Base-by-base conservation (phyloP, 2,797 vertebrate species). In the Aeoliscus strigatus region DNA sequence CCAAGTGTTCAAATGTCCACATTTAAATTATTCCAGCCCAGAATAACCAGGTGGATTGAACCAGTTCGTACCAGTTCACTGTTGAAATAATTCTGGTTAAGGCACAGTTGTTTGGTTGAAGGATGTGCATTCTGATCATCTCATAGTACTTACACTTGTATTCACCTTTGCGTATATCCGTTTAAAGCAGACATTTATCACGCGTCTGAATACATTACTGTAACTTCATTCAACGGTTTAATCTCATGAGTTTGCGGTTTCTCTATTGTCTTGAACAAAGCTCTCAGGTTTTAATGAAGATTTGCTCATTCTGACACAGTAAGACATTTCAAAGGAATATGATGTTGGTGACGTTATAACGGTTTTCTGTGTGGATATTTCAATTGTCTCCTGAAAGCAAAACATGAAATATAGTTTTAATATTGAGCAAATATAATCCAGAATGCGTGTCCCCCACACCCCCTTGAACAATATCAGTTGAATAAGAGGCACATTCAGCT, bases 61-160 rank as follows among this genome's bases (percentile, higher is more conserved):
- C 6, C n/a, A 14, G 69, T 81, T 40, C 66, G 78, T 80, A 79
- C 23, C 40, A 32, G 49, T 41, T 33, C 24, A 53, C 40, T 13
- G 15, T 58, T 28, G n/a, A n/a, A n/a, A n/a, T n/a, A n/a, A n/a
- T n/a, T n/a, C n/a, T n/a, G n/a, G n/a, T n/a, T n/a, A n/a, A n/a
- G n/a, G n/a, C n/a, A n/a, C n/a, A n/a, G n/a, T n/a, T n/a, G n/a
- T n/a, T n/a, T n/a, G n/a, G n/a, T n/a, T n/a, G n/a, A n/a, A n/a
- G n/a, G n/a, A n/a, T n/a, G n/a, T n/a, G n/a, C n/a, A n/a, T n/a
- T n/a, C n/a, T n/a, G n/a, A n/a, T n/a, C n/a, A n/a, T n/a, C n/a
- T n/a, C n/a, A n/a, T n/a, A n/a, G n/a, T n/a, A n/a, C n/a, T n/a
- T n/a, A n/a, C n/a, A n/a, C n/a, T n/a, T n/a, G n/a, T n/a, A n/a